Evolutionary conservation across 2,797 vertebrate species (phyloP), one percentile per base, ranked within the genome.

Genomic region (Notoglanidium macrostoma): DNA sequence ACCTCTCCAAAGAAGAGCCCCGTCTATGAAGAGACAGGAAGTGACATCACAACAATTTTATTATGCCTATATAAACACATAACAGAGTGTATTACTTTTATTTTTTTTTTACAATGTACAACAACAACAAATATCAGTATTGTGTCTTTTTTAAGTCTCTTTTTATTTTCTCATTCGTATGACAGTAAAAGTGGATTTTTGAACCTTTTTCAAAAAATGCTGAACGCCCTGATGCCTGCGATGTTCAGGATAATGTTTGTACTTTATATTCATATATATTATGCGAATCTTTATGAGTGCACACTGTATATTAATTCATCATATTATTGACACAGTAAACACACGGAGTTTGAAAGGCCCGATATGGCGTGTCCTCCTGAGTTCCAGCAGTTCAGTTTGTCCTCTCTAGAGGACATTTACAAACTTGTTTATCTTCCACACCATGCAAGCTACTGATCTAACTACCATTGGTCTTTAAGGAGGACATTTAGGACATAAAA

Each of bases 1-100:
- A 97, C 96, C 92, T 98, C 97, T 78, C 98, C 98, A 91, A 99
- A 99, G 93, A 99, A 99, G 89, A 96, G 96, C 91, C 98, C 98
- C 89, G 98, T 99, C 98, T 99, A 94, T 65, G 83, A 94, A 85
- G 32, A 61, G 78, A 61, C 55, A 80, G 59, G 79, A 81, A 67
- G 40, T 83, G 88, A 85, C 23, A 44, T 67, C 63, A 83, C 32
- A 72, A 23, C 63, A 11, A 40, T 5, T 26, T 7, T 44, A 15
- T 61, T n/a, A 44, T n/a, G 21, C 1, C 6, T 15, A 8, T 61
- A 4, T 6, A 21, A 57, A 77, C 49, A 29, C 54, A 8, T 0
- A 14, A 35, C 8, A 51, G 73, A 40, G 3, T 2, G 1, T 19
- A 77, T 55, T 51, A 21, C 5, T 76, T 49, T n/a, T 32, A 67